Conservation (phyloP, 2,113 vertebrate species). For the Strigops habroptila region DNA sequence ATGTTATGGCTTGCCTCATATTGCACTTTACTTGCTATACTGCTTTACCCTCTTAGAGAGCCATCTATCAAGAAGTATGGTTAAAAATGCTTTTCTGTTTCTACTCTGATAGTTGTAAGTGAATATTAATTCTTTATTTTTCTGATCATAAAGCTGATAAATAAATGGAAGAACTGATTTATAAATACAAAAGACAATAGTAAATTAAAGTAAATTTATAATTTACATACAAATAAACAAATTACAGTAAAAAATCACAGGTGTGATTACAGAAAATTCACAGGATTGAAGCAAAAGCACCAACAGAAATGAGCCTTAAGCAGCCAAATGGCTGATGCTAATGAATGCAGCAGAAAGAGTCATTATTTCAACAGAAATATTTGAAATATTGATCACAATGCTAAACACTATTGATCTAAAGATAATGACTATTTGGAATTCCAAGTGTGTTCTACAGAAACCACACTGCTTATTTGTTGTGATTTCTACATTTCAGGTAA, state of each 20-base stretch:
- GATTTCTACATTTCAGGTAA: background rate
- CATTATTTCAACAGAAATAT: background rate
- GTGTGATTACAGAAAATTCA: background rate
- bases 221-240: background rate
- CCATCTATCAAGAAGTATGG: background rate
- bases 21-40: background rate
- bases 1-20: background rate
- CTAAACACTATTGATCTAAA: background rate
- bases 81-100: background rate
- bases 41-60: background rate
- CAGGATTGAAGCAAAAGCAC: background rate
- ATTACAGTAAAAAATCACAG: background rate
- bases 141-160: background rate
- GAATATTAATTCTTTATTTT: background rate
- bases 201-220: background rate
- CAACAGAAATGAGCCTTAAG: background rate
- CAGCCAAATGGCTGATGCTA: background rate
- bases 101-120: background rate
- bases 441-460: background rate
- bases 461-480: background rate
- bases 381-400: constrained; percentile 31
- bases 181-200: background rate
- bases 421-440: background rate
- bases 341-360: background rate
- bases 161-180: background rate